phyloP scores from a whole-genome alignment of 2,797 vertebrate genomes.

The Mormyrops boulengeri region DNA sequence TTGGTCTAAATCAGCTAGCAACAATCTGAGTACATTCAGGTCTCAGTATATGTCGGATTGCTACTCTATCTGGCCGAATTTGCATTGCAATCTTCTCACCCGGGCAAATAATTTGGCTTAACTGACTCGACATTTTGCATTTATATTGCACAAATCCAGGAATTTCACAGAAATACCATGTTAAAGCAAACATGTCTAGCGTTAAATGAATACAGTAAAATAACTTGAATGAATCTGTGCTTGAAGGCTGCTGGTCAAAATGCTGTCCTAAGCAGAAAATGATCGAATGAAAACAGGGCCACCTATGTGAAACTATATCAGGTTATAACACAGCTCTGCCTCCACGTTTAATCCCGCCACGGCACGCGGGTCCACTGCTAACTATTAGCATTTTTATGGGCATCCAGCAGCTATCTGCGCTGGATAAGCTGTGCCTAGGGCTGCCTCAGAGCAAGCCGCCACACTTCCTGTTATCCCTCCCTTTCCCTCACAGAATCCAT shows the following conservation, averaged over 20 bases:
- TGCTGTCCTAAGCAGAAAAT: neutral
- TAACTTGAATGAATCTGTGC: conserved; percentile 5
- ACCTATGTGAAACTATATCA: conserved; percentile 5
- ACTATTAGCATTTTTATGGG: conserved; percentile 41
- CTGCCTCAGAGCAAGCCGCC: neutral
- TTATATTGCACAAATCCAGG: conserved; percentile 16
- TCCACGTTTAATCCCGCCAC: conserved; percentile 23
- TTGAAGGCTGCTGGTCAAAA: neutral
- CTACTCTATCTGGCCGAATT: neutral
- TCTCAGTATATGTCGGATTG: neutral
- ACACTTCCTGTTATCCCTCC: neutral
- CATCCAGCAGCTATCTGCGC: conserved; percentile 29
- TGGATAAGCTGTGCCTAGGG: conserved; percentile 21
- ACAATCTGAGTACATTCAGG: neutral
- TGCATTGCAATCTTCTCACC: conserved; percentile 7
- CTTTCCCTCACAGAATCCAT: neutral
- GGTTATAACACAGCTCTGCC: conserved; percentile 18
- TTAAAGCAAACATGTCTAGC: conserved; percentile 8
- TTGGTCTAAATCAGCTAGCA: neutral
- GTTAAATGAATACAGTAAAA: conserved; percentile 13
- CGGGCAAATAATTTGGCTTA: conserved; percentile 9
- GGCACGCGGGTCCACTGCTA: conserved; percentile 25
- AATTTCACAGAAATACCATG: conserved; percentile 1
- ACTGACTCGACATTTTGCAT: conserved; percentile 9
- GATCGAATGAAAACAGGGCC: conserved; percentile 8